Conservation (phyloP, 2,113 vertebrate species). For the Petaurus breviceps region DNA sequence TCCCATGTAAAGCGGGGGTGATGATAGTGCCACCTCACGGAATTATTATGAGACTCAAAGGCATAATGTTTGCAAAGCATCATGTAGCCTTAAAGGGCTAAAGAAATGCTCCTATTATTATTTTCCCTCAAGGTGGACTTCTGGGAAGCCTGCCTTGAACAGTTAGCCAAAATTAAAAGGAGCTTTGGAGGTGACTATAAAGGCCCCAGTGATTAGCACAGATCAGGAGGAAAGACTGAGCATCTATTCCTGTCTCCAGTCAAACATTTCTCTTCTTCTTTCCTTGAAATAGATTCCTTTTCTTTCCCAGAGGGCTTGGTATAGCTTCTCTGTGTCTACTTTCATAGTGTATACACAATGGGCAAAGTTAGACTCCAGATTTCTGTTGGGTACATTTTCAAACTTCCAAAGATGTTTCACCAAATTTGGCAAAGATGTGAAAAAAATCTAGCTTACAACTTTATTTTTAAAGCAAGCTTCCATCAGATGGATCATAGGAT, state of each 20-base stretch:
- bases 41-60: constrained; percentile 8
- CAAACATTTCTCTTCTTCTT: not conserved
- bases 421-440: not conserved
- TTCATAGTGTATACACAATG: not conserved
- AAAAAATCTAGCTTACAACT: not conserved
- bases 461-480: not conserved
- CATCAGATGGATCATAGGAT: not conserved
- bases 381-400: not conserved
- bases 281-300: not conserved
- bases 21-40: not conserved
- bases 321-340: not conserved
- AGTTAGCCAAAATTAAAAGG: not conserved
- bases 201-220: not conserved
- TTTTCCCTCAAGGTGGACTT: constrained; percentile 5
- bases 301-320: not conserved
- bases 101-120: not conserved
- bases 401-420: not conserved
- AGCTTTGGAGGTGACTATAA: constrained; percentile 5
- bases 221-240: not conserved
- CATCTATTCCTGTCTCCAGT: not conserved
- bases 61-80: not conserved
- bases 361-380: not conserved
- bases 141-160: not conserved
- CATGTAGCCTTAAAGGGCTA: not conserved
- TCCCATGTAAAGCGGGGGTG: not conserved